These are phyloP conservation scores for Julus scanicus DNA, from an alignment of 2,888 invertebrate species.

Conservation along the genomic window DNA sequence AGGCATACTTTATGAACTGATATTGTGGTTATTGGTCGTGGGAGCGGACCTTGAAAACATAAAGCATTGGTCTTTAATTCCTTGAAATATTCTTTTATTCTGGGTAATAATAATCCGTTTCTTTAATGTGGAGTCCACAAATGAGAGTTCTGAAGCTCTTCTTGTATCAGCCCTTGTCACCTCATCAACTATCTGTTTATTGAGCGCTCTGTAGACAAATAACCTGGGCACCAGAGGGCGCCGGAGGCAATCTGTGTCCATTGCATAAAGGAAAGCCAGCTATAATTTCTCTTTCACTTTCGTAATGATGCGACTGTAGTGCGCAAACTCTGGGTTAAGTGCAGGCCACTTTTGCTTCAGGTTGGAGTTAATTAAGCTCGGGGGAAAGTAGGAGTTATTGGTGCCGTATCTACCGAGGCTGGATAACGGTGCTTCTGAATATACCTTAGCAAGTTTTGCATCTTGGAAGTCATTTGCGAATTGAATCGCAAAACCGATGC, in stretches of 20 bases:
- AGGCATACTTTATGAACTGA: too few relatives aligned
- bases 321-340: background rate
- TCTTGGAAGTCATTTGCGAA: too few relatives aligned
- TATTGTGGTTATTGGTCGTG: too few relatives aligned
- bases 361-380: background rate
- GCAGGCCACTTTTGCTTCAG: background rate
- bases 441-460: background rate
- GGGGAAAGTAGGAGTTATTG: too few relatives aligned
- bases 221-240: background rate
- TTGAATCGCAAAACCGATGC: background rate
- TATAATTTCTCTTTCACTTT: background rate
- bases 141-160: too few relatives aligned
- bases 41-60: too few relatives aligned
- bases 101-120: too few relatives aligned
- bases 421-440: background rate
- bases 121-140: too few relatives aligned
- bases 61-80: too few relatives aligned
- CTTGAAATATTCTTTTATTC: too few relatives aligned
- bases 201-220: background rate
- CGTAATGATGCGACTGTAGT: background rate
- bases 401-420: background rate
- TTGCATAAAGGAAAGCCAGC: background rate
- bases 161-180: too few relatives aligned
- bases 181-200: background rate
- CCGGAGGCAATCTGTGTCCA: background rate